Percentiles rank a stretch among this genome's conserved stretches.
These are phyloP conservation scores for Cacatua alba DNA, from an alignment of 2,113 vertebrate genomes.

Conservation along the genomic window DNA sequence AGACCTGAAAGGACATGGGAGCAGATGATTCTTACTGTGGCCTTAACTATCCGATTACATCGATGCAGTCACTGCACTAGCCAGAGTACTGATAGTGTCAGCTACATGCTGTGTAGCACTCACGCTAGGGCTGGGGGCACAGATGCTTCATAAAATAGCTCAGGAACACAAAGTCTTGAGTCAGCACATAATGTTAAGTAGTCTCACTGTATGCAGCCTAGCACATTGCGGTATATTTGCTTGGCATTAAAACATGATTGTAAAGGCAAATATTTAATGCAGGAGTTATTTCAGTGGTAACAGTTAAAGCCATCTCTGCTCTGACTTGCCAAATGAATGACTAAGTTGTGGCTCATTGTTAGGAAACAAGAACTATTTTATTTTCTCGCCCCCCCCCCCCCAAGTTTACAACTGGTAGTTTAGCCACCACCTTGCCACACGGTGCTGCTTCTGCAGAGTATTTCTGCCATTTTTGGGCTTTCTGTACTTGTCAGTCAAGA, in stretches of 20 bases:
- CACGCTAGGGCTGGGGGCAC: background rate
- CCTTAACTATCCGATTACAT: background rate
- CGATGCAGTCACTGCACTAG: too few relatives aligned
- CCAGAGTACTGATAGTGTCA: background rate
- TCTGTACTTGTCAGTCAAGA: background rate
- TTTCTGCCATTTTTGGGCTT: background rate
- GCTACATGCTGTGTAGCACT: background rate
- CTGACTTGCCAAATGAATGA: background rate
- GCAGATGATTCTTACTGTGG: background rate
- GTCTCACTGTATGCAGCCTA: background rate
- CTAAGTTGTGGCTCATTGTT: background rate
- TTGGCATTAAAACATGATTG: background rate
- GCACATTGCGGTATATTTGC: background rate
- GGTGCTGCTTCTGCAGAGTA: background rate
- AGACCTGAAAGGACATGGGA: background rate
- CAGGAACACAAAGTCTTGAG: background rate
- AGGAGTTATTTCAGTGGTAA: background rate
- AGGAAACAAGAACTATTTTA: background rate
- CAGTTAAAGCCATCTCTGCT: background rate
- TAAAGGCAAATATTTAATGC: background rate
- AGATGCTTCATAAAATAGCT: background rate
- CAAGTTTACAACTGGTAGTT: background rate
- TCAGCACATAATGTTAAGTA: background rate
- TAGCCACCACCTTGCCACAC: background rate
- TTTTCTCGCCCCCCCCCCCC: too few relatives aligned